These are phyloP conservation scores for Theristicus caerulescens DNA, from an alignment of 2,113 vertebrate genomes.

Conservation along the genomic window DNA sequence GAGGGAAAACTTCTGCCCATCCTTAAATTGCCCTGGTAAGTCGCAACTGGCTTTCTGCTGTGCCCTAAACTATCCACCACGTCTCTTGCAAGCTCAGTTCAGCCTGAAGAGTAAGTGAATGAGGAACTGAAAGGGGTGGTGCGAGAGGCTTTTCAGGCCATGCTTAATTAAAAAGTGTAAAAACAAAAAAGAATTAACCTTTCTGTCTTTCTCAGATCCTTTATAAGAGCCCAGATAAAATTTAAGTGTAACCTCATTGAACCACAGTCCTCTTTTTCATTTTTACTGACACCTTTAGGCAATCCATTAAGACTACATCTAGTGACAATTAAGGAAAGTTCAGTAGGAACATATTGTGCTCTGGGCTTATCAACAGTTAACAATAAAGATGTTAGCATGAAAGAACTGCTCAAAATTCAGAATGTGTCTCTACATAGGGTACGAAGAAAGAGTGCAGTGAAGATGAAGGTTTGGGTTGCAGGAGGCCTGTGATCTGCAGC, in stretches of 20 bases:
- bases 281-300: neutral
- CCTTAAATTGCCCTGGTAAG: neutral
- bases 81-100: neutral
- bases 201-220: neutral
- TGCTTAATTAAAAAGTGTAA: neutral
- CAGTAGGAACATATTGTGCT: neutral
- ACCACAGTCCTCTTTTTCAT: neutral
- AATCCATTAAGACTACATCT: neutral
- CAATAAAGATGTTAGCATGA: neutral
- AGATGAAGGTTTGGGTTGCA: neutral
- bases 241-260: conserved; percentile 5
- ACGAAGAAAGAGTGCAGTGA: neutral
- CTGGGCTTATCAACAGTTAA: neutral
- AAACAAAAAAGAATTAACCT: neutral
- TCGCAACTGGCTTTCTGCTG: neutral
- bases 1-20: neutral
- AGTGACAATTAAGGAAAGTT: conserved; percentile 14
- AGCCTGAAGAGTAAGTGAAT: neutral
- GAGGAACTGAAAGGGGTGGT: neutral
- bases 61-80: neutral
- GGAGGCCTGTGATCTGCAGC: neutral
- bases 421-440: neutral
- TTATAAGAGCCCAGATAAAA: neutral
- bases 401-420: neutral
- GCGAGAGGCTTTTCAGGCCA: neutral